phyloP scores from a whole-genome alignment of 64 coral and sea anemone species.

The Dendronephthya gigantea region DNA sequence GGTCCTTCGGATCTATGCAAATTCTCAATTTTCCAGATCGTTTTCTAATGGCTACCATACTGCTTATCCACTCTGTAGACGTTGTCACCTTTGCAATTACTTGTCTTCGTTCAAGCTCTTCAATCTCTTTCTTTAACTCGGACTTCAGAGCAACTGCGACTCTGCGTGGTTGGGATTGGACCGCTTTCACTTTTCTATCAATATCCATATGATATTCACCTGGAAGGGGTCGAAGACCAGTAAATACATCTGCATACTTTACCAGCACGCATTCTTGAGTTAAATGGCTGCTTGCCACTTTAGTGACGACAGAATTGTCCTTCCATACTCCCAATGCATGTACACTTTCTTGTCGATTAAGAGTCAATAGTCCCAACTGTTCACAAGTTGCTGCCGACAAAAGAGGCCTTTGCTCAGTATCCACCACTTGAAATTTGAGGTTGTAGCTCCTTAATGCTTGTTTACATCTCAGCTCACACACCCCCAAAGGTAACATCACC shows the following conservation, averaged over 20 bases:
- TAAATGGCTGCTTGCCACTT: background rate
- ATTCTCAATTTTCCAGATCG: conserved; percentile 20
- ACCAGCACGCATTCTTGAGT: background rate
- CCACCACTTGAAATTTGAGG: conserved; percentile 29
- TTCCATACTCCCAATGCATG: background rate
- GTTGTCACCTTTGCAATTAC: conserved; percentile 30
- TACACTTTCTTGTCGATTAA: background rate
- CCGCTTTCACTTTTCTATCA: conserved; percentile 20
- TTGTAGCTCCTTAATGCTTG: conserved; percentile 15
- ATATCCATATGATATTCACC: conserved; percentile 23
- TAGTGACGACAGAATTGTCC: background rate
- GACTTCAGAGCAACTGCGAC: conserved; percentile 27
- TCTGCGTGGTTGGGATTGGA: conserved; percentile 28
- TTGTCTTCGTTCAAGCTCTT: conserved; percentile 20
- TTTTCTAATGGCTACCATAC: conserved; percentile 14
- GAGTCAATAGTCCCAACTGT: conserved; percentile 33
- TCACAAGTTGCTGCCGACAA: conserved; percentile 35
- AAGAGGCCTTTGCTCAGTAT: conserved; percentile 22
- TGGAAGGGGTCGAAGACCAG: conserved; percentile 1
- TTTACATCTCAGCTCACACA: conserved; percentile 15
- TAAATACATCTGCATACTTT: conserved; percentile 24
- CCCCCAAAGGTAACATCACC: conserved; percentile 19
- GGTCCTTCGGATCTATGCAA: conserved; percentile 23
- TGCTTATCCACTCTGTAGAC: conserved; percentile 37
- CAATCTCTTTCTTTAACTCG: conserved; percentile 32